Evolutionary conservation across 1,140 invertebrate species (phyloP).

Genomic region (Drosophila rhopaloa): DNA sequence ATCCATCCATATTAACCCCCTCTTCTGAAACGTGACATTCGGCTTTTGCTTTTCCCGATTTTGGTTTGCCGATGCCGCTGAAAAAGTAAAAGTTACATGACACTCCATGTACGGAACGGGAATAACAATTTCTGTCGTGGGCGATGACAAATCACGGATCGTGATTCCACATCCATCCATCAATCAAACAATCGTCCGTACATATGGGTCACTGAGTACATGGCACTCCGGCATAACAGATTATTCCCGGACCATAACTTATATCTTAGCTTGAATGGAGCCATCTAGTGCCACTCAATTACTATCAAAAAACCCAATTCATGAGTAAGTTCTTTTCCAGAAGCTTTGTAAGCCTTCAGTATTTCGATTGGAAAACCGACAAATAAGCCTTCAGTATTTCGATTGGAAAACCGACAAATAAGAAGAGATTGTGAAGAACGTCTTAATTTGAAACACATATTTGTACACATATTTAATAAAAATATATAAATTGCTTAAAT

Average conservation of each 20-base stretch:
- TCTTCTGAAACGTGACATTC: constrained; percentile 52
- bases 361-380: too few species aligned
- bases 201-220: constrained; percentile 41
- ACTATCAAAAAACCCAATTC: neutral
- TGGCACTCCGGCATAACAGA: constrained; percentile 1
- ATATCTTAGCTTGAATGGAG: constrained; percentile 6
- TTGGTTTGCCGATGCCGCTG: constrained; percentile 17
- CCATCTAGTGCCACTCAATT: neutral
- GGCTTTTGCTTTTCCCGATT: constrained; percentile 47
- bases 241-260: constrained; percentile 4
- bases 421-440: too few species aligned
- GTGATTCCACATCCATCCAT: constrained; percentile 19
- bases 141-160: constrained; percentile 39
- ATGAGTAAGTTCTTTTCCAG: neutral
- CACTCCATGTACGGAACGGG: constrained; percentile 36
- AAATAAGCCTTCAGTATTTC: too few species aligned
- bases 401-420: too few species aligned
- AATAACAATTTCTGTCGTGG: constrained; percentile 55
- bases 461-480: too few species aligned
- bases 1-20: constrained; percentile 4
- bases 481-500: too few species aligned
- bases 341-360: neutral
- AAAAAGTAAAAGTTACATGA: constrained; percentile 80
- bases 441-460: too few species aligned
- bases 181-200: constrained; percentile 45